Percentiles rank a stretch among this genome's conserved stretches.
Evolutionary conservation across 2,113 vertebrate genomes (phyloP).

Genomic region (Dicentrarchus labrax): DNA sequence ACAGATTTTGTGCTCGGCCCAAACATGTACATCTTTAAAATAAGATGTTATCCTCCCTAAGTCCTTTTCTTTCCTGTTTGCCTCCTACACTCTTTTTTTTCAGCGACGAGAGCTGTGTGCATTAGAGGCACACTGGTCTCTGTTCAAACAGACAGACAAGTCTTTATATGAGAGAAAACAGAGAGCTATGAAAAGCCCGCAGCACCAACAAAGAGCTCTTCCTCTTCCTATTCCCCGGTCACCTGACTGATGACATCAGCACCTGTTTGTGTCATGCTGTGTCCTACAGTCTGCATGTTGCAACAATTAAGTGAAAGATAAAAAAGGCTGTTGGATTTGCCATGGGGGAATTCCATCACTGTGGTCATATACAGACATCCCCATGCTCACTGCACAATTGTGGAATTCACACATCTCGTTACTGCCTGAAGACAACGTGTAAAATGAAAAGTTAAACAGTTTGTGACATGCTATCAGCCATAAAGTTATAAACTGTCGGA

Average conservation of each 20-base stretch:
- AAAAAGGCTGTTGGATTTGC: not conserved
- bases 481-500: slow-evolving; percentile 17
- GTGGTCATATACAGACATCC: not conserved
- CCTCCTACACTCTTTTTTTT: not conserved
- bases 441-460: slow-evolving; percentile 16
- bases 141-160: slow-evolving; percentile 28
- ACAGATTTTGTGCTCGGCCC: not conserved
- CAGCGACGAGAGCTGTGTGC: not conserved
- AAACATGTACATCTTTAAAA: not conserved
- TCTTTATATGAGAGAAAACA: slow-evolving; percentile 14
- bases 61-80: not conserved
- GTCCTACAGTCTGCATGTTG: not conserved
- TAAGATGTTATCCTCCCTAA: not conserved
- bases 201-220: not conserved
- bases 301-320: slow-evolving; percentile 21
- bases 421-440: slow-evolving; percentile 1
- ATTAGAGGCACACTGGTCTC: slow-evolving; percentile 17
- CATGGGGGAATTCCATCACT: not conserved
- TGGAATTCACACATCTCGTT: slow-evolving; percentile 11
- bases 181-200: not conserved
- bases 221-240: slow-evolving; percentile 15
- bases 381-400: not conserved
- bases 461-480: slow-evolving; percentile 1
- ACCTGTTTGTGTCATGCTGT: slow-evolving; percentile 14
- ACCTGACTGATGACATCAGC: slow-evolving; percentile 72